Percentiles rank a stretch among this genome's conserved stretches.
Evolutionary conservation across 2,888 invertebrate genomes (phyloP).

Genomic region (Diploptera punctata): DNA sequence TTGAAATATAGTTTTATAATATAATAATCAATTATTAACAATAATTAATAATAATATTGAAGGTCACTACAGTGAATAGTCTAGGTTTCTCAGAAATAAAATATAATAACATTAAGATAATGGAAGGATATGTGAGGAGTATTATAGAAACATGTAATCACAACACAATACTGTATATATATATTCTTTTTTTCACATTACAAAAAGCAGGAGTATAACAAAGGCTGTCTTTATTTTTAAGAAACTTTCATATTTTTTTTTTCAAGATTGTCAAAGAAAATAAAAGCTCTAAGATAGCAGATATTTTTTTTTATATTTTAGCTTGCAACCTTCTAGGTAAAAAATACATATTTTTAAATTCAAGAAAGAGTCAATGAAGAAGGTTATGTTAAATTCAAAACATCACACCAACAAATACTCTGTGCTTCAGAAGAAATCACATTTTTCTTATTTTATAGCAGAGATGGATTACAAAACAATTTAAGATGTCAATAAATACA

Average conservation of each 20-base stretch:
- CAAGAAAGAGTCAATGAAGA: background rate
- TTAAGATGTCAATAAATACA: too few relatives aligned
- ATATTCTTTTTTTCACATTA: constrained; percentile 34
- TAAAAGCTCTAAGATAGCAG: constrained; percentile 12
- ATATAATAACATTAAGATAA: too few relatives aligned
- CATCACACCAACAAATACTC: too few relatives aligned
- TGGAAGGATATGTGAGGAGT: background rate
- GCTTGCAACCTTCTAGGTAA: background rate
- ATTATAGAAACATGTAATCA: background rate
- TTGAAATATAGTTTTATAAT: too few relatives aligned
- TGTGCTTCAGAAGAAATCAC: too few relatives aligned
- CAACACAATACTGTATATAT: constrained; percentile 26
- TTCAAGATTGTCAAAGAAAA: constrained; percentile 20
- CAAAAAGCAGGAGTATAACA: constrained; percentile 34
- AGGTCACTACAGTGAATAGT: too few relatives aligned
- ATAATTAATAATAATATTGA: too few relatives aligned
- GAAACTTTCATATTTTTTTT: constrained; percentile 23
- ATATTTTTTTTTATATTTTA: background rate
- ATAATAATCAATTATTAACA: too few relatives aligned
- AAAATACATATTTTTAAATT: background rate
- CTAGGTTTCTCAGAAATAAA: too few relatives aligned
- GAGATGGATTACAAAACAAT: too few relatives aligned
- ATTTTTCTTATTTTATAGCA: too few relatives aligned
- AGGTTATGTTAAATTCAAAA: background rate
- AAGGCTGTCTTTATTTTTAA: constrained; percentile 23